Evolutionary conservation across 2,888 invertebrate genomes (phyloP).

Genomic region (Ophioninae sp.): DNA sequence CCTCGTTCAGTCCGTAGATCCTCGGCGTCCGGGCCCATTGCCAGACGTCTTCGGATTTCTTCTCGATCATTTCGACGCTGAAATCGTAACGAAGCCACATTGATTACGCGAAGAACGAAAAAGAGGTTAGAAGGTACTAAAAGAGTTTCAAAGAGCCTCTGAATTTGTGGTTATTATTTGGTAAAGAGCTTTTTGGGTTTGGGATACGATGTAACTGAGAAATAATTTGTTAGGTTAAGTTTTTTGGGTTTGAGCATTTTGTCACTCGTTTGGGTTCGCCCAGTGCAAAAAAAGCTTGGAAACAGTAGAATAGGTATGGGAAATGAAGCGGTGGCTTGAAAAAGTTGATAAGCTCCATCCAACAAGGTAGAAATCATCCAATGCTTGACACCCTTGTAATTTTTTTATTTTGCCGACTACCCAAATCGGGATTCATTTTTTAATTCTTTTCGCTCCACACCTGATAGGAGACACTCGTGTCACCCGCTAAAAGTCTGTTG

Average conservation of each 20-base stretch:
- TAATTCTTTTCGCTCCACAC: constrained; percentile 35
- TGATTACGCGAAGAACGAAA: neutral
- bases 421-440: neutral
- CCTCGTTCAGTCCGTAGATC: constrained; percentile 89
- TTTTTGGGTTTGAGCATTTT: neutral
- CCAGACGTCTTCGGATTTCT: constrained; percentile 93
- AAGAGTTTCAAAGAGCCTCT: neutral
- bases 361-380: neutral
- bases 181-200: neutral
- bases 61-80: constrained; percentile 96
- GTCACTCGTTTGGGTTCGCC: neutral
- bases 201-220: neutral
- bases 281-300: neutral
- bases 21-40: constrained; percentile 91
- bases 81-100: neutral
- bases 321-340: neutral
- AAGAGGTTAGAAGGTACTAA: neutral
- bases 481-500: constrained; percentile 73
- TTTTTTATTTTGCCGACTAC: too few species aligned
- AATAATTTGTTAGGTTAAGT: neutral
- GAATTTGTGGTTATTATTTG: neutral
- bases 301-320: neutral
- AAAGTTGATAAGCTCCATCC: neutral
- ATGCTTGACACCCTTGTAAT: too few species aligned
- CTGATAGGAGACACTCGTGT: constrained; percentile 59